Evolutionary conservation across 2,113 vertebrate genomes (phyloP).

Genomic region (Microcebus murinus): DNA sequence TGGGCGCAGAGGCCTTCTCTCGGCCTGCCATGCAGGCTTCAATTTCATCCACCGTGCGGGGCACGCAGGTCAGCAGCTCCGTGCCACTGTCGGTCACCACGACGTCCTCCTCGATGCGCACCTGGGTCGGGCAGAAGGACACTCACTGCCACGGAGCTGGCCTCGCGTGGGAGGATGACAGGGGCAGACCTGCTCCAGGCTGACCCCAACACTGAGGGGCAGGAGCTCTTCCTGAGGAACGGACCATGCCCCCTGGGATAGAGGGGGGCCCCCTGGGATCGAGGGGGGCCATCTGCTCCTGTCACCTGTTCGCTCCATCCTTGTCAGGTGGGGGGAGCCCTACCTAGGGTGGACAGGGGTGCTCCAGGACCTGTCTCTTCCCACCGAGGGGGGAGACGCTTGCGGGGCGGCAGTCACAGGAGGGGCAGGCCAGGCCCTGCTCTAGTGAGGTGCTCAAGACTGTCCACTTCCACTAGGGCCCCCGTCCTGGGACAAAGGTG

Average conservation of each 20-base stretch:
- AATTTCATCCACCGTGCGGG: conserved; percentile 95
- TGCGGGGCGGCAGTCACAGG: fast-evolving
- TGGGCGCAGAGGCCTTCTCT: conserved; percentile 79
- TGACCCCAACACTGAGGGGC: background rate
- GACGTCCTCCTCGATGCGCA: conserved; percentile 96
- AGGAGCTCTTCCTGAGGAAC: background rate
- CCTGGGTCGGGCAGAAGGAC: conserved; percentile 83
- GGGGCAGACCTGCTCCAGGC: background rate
- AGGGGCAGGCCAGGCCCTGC: background rate
- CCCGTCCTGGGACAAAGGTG: background rate
- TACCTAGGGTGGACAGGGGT: background rate
- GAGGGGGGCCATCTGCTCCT: background rate
- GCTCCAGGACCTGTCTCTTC: background rate
- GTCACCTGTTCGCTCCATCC: background rate
- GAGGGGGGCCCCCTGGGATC: background rate
- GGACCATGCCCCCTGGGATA: fast-evolving
- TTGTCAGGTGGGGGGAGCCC: background rate
- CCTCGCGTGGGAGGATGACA: background rate
- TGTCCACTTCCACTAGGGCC: background rate
- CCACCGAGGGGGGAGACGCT: background rate
- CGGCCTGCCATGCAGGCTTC: conserved; percentile 93
- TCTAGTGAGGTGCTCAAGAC: background rate
- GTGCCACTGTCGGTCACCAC: conserved; percentile 89
- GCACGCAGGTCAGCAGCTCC: conserved; percentile 96
- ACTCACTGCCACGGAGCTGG: background rate